phyloP scores from a whole-genome alignment of 2,113 vertebrate species.

The Gorsachius goisagi region DNA sequence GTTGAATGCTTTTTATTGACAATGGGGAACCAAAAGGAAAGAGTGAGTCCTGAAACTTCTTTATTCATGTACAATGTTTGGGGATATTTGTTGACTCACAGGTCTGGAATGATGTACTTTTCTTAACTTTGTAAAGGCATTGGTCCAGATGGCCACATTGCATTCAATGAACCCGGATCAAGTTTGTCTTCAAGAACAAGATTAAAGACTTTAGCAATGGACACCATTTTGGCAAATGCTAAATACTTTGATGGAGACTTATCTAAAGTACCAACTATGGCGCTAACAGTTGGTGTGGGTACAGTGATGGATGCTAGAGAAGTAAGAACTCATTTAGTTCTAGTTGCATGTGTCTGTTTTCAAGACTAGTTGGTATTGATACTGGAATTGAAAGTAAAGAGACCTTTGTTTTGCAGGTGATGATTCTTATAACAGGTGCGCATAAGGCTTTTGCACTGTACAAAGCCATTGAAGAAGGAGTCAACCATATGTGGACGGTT shows the following conservation, averaged over 20 bases:
- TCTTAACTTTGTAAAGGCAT: constrained; percentile 78
- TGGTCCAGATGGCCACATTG: constrained; percentile 86
- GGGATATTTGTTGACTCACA: neutral
- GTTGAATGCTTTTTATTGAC: neutral
- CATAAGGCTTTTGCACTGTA: constrained; percentile 86
- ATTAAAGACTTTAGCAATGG: constrained; percentile 85
- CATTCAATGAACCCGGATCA: constrained; percentile 86
- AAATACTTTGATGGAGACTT: constrained; percentile 85
- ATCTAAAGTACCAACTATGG: constrained; percentile 86
- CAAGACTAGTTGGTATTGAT: neutral
- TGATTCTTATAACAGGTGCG: constrained; percentile 87
- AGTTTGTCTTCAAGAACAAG: constrained; percentile 85
- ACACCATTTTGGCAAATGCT: constrained; percentile 85
- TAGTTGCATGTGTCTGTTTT: constrained; percentile 53
- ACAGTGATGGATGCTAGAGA: constrained; percentile 87
- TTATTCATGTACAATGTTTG: neutral
- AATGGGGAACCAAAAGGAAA: neutral
- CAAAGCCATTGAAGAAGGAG: constrained; percentile 85
- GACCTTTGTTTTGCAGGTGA: constrained; percentile 73
- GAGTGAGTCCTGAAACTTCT: neutral
- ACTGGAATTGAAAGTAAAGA: constrained; percentile 12
- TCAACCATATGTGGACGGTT: constrained; percentile 87
- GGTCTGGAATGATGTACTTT: constrained; percentile 29
- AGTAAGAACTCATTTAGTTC: constrained; percentile 71
- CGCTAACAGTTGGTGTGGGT: constrained; percentile 84